These are phyloP conservation scores for Lumbricus terrestris DNA, from an alignment of 2,888 invertebrate species.

Conservation along the genomic window DNA sequence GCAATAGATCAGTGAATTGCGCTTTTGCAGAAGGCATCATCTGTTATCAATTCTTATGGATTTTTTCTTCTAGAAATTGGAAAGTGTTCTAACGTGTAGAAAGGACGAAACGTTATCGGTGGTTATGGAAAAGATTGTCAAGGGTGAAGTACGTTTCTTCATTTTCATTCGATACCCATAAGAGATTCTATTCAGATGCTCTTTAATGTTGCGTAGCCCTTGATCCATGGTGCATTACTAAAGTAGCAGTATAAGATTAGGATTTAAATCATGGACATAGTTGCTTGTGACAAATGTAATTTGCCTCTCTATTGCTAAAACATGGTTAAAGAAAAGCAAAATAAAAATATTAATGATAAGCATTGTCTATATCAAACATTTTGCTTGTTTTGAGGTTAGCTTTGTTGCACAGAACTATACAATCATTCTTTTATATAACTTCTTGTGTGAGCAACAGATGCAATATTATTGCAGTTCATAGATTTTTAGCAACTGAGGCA, in stretches of 20 bases:
- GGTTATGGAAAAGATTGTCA: slow-evolving; percentile 90
- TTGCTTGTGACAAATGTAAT: background rate
- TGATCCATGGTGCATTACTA: background rate
- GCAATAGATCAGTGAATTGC: too few relatives aligned
- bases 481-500: background rate
- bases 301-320: background rate
- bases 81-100: slow-evolving; percentile 91
- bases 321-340: background rate
- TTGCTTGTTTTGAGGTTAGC: background rate
- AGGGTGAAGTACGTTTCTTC: slow-evolving; percentile 75
- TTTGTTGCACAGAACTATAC: background rate
- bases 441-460: too few relatives aligned
- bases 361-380: background rate
- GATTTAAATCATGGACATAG: background rate
- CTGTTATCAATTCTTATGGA: background rate
- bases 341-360: background rate
- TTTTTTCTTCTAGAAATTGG: slow-evolving; percentile 73
- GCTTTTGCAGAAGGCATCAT: too few relatives aligned
- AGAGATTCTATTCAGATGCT: background rate
- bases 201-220: background rate
- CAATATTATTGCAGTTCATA: background rate
- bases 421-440: background rate
- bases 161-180: background rate
- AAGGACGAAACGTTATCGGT: slow-evolving; percentile 83
- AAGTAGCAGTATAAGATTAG: background rate